Percentiles rank a stretch among this genome's conserved stretches.
Conservation (phyloP, 2,113 vertebrate species). For the Chaenocephalus aceratus region DNA sequence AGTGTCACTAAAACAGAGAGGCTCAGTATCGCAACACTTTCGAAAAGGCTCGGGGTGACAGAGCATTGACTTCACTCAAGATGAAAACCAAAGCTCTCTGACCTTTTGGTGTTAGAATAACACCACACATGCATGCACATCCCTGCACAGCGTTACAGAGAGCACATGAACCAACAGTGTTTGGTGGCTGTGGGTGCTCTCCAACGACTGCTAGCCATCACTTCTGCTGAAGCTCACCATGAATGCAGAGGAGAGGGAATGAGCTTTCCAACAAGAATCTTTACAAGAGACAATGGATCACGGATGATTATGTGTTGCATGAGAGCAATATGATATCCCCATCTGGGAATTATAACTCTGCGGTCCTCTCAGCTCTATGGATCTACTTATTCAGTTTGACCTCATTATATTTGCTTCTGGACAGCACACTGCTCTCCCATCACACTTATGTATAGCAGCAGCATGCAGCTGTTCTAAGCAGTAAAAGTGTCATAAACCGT, state of each 20-base stretch:
- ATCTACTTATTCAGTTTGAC: not conserved
- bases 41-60: slow-evolving; percentile 65
- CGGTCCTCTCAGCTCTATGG: not conserved
- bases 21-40: slow-evolving; percentile 66
- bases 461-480: not conserved
- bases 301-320: not conserved
- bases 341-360: not conserved
- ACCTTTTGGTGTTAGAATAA: slow-evolving; percentile 51
- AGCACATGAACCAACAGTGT: slow-evolving; percentile 25
- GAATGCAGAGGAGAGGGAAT: slow-evolving; percentile 6
- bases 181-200: slow-evolving; percentile 7
- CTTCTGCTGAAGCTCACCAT: not conserved
- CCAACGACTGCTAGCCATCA: not conserved
- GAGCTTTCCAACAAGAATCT: not conserved
- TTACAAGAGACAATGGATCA: not conserved
- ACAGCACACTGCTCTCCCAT: not conserved
- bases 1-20: slow-evolving; percentile 71
- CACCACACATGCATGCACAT: not conserved
- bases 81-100: slow-evolving; percentile 70
- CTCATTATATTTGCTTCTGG: not conserved
- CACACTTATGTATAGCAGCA: not conserved
- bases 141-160: not conserved
- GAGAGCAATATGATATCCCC: not conserved
- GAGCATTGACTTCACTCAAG: slow-evolving; percentile 62
- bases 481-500: not conserved